Percentiles rank a stretch among this genome's conserved stretches.
phyloP scores from a whole-genome alignment of 2,797 vertebrate genomes.

The Pitangus sulphuratus region DNA sequence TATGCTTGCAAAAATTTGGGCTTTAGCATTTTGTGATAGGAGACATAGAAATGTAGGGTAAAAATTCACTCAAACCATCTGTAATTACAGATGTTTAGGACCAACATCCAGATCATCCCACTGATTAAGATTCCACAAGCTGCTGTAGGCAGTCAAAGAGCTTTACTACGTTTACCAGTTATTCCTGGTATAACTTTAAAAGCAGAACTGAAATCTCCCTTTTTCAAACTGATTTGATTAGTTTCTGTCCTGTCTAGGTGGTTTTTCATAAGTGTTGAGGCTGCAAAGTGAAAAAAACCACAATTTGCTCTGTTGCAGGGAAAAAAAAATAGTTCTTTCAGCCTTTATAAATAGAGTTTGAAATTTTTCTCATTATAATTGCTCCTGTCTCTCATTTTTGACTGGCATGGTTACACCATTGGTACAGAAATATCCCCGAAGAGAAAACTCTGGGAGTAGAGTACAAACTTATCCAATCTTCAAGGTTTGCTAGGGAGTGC shows the following conservation, averaged over 20 bases:
- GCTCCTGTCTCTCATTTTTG: not conserved
- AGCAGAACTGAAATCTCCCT: not conserved
- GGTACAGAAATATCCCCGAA: not conserved
- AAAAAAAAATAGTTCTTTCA: fast-evolving
- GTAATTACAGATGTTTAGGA: not conserved
- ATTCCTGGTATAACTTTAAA: not conserved
- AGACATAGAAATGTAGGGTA: not conserved
- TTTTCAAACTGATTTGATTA: not conserved
- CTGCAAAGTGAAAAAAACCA: not conserved
- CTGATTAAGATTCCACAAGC: not conserved
- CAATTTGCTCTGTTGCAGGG: not conserved
- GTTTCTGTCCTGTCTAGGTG: not conserved
- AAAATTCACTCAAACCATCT: not conserved
- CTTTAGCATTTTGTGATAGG: not conserved
- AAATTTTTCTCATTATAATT: not conserved
- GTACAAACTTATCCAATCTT: not conserved
- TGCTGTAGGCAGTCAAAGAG: not conserved
- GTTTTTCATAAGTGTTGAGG: not conserved
- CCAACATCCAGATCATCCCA: not conserved
- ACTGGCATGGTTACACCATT: not conserved
- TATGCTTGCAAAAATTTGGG: not conserved
- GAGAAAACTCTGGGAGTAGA: not conserved
- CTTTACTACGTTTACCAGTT: not conserved
- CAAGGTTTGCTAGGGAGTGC: not conserved
- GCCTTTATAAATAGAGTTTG: not conserved